A percentile compares a stretch with the other conserved stretches of the same genome.
Evolutionary conservation across 2,888 invertebrate species (phyloP).

Genomic region (Ectemnius continuus): DNA sequence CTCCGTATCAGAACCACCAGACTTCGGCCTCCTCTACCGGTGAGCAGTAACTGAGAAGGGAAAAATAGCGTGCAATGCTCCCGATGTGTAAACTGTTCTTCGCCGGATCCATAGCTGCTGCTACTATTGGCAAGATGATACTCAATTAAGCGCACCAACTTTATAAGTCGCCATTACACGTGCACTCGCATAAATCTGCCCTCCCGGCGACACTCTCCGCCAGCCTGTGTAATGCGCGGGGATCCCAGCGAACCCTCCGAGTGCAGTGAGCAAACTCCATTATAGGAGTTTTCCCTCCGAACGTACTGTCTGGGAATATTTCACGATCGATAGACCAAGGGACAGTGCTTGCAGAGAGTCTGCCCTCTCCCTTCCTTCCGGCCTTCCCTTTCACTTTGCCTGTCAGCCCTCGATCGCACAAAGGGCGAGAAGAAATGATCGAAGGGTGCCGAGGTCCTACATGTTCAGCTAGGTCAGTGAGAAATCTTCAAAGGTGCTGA

Average conservation of each 20-base stretch:
- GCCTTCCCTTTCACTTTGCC: neutral
- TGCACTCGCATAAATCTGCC: constrained; percentile 45
- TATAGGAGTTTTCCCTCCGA: constrained; percentile 54
- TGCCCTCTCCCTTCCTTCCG: too few relatives aligned
- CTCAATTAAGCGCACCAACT: constrained; percentile 51
- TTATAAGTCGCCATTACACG: constrained; percentile 44
- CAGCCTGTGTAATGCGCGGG: constrained; percentile 19
- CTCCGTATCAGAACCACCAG: constrained; percentile 31
- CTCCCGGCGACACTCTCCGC: constrained; percentile 10
- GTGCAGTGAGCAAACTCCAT: constrained; percentile 42
- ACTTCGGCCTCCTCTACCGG: neutral
- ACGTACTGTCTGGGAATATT: constrained; percentile 45
- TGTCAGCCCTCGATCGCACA: constrained; percentile 25
- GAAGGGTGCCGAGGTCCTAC: constrained; percentile 19
- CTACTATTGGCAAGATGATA: constrained; percentile 17
- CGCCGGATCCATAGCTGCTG: neutral
- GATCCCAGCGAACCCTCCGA: constrained; percentile 31
- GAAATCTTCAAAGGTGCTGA: constrained; percentile 45
- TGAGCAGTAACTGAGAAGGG: neutral
- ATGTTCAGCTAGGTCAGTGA: constrained; percentile 45
- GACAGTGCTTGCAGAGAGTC: constrained; percentile 12
- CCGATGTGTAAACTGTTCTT: neutral
- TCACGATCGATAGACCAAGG: constrained; percentile 55
- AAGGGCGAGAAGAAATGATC: constrained; percentile 44
- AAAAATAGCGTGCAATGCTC: neutral